These are phyloP conservation scores for Dasysyrphus albostriatus DNA, from an alignment of 2,888 invertebrate species.

Conservation along the genomic window DNA sequence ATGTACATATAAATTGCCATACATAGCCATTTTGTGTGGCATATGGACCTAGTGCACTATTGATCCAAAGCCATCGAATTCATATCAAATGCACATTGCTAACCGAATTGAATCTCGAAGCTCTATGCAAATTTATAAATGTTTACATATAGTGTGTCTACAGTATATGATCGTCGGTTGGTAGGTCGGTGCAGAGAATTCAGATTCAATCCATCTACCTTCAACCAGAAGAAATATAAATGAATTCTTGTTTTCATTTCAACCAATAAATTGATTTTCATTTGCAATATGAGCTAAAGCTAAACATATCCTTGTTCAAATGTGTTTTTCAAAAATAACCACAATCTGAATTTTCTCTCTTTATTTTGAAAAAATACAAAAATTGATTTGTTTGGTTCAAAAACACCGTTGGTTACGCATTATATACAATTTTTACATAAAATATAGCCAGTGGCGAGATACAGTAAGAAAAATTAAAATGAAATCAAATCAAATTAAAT, in stretches of 20 bases:
- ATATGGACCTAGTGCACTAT: slow-evolving; percentile 53
- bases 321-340: neutral
- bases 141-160: neutral
- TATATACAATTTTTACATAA: slow-evolving; percentile 7
- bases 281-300: slow-evolving; percentile 55
- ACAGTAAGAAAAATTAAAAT: slow-evolving; percentile 63
- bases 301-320: slow-evolving; percentile 17
- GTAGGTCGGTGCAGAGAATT: neutral
- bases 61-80: slow-evolving; percentile 42
- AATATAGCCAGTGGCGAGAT: neutral
- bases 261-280: slow-evolving; percentile 71
- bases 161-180: neutral
- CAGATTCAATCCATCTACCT: slow-evolving; percentile 28
- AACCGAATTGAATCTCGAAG: slow-evolving; percentile 73
- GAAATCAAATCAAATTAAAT: slow-evolving; percentile 69
- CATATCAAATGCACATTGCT: slow-evolving; percentile 65
- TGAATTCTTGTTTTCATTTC: slow-evolving; percentile 67
- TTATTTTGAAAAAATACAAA: neutral
- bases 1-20: neutral
- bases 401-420: slow-evolving; percentile 28
- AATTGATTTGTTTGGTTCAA: neutral
- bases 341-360: slow-evolving; percentile 1
- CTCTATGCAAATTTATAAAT: slow-evolving; percentile 68
- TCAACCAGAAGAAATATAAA: slow-evolving; percentile 29
- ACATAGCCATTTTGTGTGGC: neutral